Evolutionary conservation across 2,888 invertebrate genomes (phyloP).

Genomic region (Hesperia comma): DNA sequence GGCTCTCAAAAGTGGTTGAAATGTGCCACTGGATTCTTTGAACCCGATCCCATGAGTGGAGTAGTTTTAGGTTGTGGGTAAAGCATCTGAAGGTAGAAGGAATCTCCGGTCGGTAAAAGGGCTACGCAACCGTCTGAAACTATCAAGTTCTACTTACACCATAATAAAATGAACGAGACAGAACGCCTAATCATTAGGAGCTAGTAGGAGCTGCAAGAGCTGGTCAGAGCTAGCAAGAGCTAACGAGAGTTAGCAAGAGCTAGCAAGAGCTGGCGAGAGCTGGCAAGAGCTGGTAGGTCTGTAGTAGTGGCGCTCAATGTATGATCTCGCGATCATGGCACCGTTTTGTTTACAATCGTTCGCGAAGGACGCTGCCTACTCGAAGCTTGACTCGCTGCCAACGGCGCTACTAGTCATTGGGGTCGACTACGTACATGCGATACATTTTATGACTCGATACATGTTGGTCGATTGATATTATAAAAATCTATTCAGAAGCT

Average conservation of each 20-base stretch:
- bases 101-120: too few relatives aligned
- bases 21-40: not conserved
- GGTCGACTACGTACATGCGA: not conserved
- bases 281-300: not conserved
- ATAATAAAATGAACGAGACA: too few relatives aligned
- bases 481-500: too few relatives aligned
- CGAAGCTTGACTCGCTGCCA: not conserved
- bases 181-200: too few relatives aligned
- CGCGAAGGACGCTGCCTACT: conserved; percentile 2
- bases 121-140: too few relatives aligned
- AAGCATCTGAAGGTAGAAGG: too few relatives aligned
- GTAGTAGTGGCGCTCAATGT: not conserved
- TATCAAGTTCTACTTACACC: too few relatives aligned
- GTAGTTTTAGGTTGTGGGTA: too few relatives aligned
- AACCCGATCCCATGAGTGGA: too few relatives aligned
- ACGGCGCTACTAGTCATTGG: not conserved
- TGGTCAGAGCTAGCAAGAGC: too few relatives aligned
- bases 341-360: conserved; percentile 1
- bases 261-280: not conserved
- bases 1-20: not conserved
- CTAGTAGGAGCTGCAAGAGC: too few relatives aligned
- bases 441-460: not conserved
- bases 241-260: not conserved
- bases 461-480: not conserved
- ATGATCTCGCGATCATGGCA: not conserved